These are phyloP conservation scores for Emmelina monodactyla DNA, from an alignment of 2,888 invertebrate species.

Conservation along the genomic window DNA sequence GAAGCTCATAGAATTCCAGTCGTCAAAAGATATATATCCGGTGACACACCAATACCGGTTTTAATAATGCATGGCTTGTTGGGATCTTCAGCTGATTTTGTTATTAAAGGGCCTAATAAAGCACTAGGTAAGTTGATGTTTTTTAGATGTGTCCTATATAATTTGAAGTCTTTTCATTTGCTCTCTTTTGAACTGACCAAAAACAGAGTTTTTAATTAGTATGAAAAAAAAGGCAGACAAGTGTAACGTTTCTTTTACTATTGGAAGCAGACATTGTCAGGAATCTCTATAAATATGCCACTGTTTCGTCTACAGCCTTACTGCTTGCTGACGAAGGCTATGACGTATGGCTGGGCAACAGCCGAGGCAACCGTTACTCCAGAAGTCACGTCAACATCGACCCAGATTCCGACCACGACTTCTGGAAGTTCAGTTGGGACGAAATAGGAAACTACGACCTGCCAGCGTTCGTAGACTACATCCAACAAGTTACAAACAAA, in stretches of 20 bases:
- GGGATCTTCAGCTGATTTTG: background rate
- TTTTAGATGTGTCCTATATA: no score
- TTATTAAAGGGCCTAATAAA: background rate
- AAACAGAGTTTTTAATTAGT: no score
- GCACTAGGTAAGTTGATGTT: background rate
- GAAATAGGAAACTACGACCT: conserved; percentile 36
- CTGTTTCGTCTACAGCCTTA: no score
- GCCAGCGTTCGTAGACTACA: conserved; percentile 30
- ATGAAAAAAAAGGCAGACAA: no score
- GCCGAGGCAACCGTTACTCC: conserved; percentile 74
- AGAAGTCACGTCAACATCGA: conserved; percentile 26
- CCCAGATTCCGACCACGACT: conserved; percentile 26
- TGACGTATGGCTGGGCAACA: conserved; percentile 82
- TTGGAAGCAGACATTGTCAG: no score
- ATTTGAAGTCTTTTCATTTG: no score
- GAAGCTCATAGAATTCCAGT: background rate
- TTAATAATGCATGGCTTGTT: background rate
- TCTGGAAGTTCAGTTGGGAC: conserved; percentile 43
- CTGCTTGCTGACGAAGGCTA: conserved; percentile 69
- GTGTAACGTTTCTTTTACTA: no score
- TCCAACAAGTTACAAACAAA: conserved; percentile 24
- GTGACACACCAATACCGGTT: background rate
- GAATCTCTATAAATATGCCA: no score
- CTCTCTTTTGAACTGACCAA: no score
- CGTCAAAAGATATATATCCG: background rate